Evolutionary conservation across 2,113 vertebrate genomes (phyloP), one percentile per base, ranked within the genome.

Genomic region (Carassius carassius): DNA sequence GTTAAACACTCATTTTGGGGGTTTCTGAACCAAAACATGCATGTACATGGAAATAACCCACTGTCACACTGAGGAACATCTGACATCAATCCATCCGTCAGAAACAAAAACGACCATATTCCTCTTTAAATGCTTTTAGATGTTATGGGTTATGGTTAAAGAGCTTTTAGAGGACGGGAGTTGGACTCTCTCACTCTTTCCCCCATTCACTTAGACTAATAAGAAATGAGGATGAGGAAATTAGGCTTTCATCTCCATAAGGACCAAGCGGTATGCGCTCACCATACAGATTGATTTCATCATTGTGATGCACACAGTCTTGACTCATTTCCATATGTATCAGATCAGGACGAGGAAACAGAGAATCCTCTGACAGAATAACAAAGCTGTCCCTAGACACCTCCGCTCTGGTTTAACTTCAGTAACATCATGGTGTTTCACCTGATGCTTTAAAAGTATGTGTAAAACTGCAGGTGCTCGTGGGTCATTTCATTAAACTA

Each of bases 351-450:
- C 35, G 74, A 79, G 65, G 11, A 10, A 72, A 78, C 32, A 65
- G 54, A 85, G 83, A 70, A 56, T 41, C 73, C 72, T 72, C 73
- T 85, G 69, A 82, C 41, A 65, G 86, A 85, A 82, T 85, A 63
- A 85, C 83, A 87, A 87, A 73, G 79, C 51, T 78, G 83, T 73
- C 83, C 82, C 72, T 69, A 72, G 72, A 82, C 63, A 78, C 78
- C 82, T 62, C 44, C 17, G 56, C 25, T 77, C 37, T 25, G 54
- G 54, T 70, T 11, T 72, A 21, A 25, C 65, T 32, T 72, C 65
- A 72, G 63, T 65, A 63, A 63, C 35, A 0, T 16, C 35, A n/a
- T 41, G 19, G 67, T 21, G 67, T 11, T 70, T 70, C 32, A n/a
- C 17, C 32, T 5, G 67, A 17, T 70, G 67, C 9, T 2, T 70